phyloP scores from a whole-genome alignment of 2,113 vertebrate species.

The Neopipo cinnamomea region DNA sequence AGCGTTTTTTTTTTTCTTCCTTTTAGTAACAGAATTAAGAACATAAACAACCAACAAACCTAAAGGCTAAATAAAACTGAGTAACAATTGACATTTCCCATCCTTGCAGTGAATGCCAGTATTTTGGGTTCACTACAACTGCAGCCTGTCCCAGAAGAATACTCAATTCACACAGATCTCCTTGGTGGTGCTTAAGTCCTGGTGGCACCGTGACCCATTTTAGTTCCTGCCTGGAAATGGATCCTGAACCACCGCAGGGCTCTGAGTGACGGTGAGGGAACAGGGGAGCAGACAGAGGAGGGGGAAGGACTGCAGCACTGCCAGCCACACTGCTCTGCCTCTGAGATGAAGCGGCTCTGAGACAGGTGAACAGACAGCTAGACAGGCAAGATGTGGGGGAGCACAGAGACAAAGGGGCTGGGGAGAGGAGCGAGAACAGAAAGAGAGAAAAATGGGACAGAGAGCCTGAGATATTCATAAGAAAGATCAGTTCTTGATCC shows the following conservation, averaged over 20 bases:
- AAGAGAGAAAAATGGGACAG: not conserved
- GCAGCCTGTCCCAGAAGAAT: not conserved
- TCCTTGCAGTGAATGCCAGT: not conserved
- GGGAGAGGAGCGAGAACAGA: not conserved
- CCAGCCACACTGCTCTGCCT: not conserved
- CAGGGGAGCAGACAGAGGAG: fast-evolving
- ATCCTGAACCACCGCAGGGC: not conserved
- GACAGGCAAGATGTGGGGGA: not conserved
- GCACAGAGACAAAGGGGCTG: not conserved
- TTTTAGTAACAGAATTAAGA: not conserved
- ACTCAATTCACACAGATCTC: not conserved
- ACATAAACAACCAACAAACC: not conserved
- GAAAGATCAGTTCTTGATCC: not conserved
- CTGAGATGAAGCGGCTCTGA: not conserved
- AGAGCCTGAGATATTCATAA: not conserved
- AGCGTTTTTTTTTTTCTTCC: not conserved
- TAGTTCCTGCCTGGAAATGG: not conserved
- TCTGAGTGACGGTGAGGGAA: not conserved
- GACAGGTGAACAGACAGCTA: not conserved
- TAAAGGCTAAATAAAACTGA: not conserved
- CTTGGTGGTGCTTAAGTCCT: fast-evolving
- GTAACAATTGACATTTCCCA: not conserved
- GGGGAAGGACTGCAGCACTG: not conserved
- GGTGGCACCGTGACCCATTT: slow-evolving; percentile 27
- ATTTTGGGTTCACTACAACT: not conserved